Evolutionary conservation across 2,888 invertebrate genomes (phyloP).

Genomic region (Aspidiotus rigidus): DNA sequence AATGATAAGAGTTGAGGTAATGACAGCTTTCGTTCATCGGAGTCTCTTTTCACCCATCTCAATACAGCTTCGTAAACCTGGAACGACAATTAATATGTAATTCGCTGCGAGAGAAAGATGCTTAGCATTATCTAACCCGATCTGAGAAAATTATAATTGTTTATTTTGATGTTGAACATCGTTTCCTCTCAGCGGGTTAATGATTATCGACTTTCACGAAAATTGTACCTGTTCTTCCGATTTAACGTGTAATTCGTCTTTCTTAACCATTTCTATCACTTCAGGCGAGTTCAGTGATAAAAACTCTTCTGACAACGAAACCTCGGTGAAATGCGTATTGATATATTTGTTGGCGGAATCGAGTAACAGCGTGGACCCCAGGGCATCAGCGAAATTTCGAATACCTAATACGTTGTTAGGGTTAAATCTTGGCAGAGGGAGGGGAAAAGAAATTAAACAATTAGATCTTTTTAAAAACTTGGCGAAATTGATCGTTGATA

Average conservation of each 20-base stretch:
- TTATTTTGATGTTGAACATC: conserved; percentile 1
- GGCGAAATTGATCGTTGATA: no score
- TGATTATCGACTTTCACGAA: conserved; percentile 14
- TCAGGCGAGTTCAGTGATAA: conserved; percentile 53
- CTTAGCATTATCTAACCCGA: background rate
- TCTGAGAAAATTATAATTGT: background rate
- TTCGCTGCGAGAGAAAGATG: background rate
- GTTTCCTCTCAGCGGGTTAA: background rate
- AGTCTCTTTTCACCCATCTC: conserved; percentile 64
- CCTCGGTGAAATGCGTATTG: conserved; percentile 67
- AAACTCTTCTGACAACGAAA: conserved; percentile 68
- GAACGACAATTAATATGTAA: background rate
- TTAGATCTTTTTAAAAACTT: background rate
- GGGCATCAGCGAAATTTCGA: conserved; percentile 67
- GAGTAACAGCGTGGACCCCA: conserved; percentile 60
- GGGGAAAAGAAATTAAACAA: background rate
- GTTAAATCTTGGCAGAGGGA: conserved; percentile 50
- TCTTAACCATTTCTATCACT: conserved; percentile 57
- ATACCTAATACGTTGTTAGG: conserved; percentile 73
- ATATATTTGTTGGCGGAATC: conserved; percentile 69
- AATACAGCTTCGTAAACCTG: conserved; percentile 74
- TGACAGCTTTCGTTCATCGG: conserved; percentile 49
- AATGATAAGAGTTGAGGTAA: conserved; percentile 63
- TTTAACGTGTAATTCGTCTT: conserved; percentile 67
- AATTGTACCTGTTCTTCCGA: conserved; percentile 64